Evolutionary conservation across 1,140 invertebrate genomes (phyloP), one percentile per base, ranked within the genome.

Genomic region (Pseudomyrmex pallidus): DNA sequence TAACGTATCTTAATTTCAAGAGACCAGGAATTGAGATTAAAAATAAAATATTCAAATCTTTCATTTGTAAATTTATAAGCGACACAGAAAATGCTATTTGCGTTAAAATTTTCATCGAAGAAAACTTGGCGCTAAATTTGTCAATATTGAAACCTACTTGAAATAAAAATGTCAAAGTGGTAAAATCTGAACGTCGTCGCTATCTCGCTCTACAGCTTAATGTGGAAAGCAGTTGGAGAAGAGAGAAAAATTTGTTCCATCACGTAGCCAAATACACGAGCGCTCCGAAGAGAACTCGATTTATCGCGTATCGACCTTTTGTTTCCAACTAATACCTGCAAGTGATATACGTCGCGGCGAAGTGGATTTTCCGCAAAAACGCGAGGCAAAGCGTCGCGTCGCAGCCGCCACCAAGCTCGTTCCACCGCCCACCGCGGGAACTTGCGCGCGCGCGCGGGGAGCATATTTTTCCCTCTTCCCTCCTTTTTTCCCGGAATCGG

Each of bases 351-450:
- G 46, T 35, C 50, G 7, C 20, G 25, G 9, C 62, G 9, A 84
- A 87, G 83, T 78, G 85, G 63, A 73, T 87, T 80, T 85, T 57
- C 46, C 83, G 12, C 20, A 83, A 80, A 84, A 84, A 54, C 59
- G 17, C 70, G 62, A 70, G 59, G 59, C 20, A 67, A 80, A 68
- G 61, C 61, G 17, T n/a, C 48, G 56, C 44, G 62, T 76, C 62
- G 54, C 48, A 4, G 74, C 22, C 64, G 52, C 64, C 35, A 35
- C 35, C 35, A 7, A 35, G 63, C 56, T 12, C 15, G 35, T 35
- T 35, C 2, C 44, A 56, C 25, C 52, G 54, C 76, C 52, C 54
- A 68, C 35, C 64, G 59, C 63, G 54, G 35, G 52, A 87, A 85
- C 80, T 70, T 80, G 50, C 50, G 50, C 50, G 50, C 50, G 50